phyloP scores from a whole-genome alignment of 2,113 vertebrate species.

The Tachysurus fulvidraco region DNA sequence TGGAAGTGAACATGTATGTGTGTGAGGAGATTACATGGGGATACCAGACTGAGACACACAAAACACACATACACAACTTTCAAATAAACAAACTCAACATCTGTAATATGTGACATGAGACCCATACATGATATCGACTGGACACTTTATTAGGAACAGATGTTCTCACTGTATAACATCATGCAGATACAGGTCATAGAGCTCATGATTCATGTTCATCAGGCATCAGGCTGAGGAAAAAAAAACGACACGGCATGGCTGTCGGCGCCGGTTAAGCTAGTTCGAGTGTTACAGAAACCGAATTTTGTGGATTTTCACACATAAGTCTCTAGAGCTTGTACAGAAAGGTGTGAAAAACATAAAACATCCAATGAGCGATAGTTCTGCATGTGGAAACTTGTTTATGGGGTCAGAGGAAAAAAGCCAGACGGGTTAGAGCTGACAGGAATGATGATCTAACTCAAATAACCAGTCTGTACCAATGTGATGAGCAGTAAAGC shows the following conservation, averaged over 20 bases:
- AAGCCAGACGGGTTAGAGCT: neutral
- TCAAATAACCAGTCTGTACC: neutral
- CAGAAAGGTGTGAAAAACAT: neutral
- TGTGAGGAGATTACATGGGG: conserved; percentile 38
- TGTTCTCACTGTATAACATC: neutral
- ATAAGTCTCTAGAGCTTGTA: neutral
- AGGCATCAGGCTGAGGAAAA: neutral
- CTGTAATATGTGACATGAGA: neutral
- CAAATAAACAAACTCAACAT: neutral
- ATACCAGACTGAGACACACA: conserved; percentile 22
- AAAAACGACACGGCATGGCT: neutral
- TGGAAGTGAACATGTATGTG: conserved; percentile 37
- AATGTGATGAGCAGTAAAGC: neutral
- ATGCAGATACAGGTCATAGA: neutral
- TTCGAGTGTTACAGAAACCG: neutral
- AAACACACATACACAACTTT: conserved; percentile 10
- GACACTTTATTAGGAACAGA: neutral
- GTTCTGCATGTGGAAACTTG: neutral
- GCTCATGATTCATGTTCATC: neutral
- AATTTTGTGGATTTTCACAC: neutral
- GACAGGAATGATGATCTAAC: neutral
- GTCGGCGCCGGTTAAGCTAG: neutral
- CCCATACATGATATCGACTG: neutral
- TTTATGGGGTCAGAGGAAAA: neutral
- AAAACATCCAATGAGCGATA: neutral